These are phyloP conservation scores for Pseudochaenichthys georgianus DNA, from an alignment of 2,797 vertebrate genomes.

Conservation along the genomic window DNA sequence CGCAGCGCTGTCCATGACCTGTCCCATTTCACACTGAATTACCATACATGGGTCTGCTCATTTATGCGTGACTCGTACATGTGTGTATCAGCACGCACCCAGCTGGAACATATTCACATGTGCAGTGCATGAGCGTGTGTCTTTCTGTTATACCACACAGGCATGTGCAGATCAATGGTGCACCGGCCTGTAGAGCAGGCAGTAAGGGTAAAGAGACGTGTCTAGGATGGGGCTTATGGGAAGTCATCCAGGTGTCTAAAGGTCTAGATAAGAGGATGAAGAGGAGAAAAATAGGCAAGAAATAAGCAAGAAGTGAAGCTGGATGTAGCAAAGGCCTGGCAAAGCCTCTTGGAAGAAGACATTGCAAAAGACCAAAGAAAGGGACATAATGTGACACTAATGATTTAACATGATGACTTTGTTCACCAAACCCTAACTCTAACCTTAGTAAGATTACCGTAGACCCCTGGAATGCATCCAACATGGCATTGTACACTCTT, in stretches of 20 bases:
- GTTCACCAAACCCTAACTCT: neutral
- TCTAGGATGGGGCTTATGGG: constrained; percentile 17
- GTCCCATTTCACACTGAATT: constrained; percentile 59
- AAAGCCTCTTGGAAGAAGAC: neutral
- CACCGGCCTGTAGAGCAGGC: constrained; percentile 8
- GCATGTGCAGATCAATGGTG: constrained; percentile 44
- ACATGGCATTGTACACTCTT: neutral
- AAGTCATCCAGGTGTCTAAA: constrained; percentile 34
- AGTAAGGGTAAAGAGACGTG: constrained; percentile 35
- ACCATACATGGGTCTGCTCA: constrained; percentile 30
- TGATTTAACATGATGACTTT: neutral
- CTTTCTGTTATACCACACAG: neutral
- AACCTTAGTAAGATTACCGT: neutral
- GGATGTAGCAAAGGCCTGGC: neutral
- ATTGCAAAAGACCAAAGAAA: neutral
- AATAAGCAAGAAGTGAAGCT: neutral
- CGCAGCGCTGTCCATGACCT: constrained; percentile 58
- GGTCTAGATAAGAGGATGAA: constrained; percentile 10
- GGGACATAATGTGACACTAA: neutral
- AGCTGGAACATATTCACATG: neutral
- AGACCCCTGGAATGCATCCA: neutral
- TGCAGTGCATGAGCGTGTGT: neutral
- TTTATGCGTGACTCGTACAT: constrained; percentile 34
- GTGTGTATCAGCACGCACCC: neutral
- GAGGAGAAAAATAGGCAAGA: neutral